Conservation (phyloP, 2,113 vertebrate species). For the Coryphaenoides rupestris region DNA sequence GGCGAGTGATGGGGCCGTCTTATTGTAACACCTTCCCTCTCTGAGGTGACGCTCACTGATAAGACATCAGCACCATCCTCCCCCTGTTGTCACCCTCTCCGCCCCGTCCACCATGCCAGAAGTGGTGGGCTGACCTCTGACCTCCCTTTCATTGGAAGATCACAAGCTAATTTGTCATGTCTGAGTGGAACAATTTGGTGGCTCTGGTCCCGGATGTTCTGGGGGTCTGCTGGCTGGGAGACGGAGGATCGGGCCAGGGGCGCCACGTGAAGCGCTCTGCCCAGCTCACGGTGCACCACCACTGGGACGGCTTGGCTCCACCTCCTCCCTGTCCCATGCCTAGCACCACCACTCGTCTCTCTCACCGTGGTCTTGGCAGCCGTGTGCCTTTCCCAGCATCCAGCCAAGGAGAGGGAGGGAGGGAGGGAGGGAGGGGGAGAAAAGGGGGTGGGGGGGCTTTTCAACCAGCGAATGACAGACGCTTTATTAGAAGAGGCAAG, state of each 20-base stretch:
- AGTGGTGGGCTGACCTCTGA: background rate
- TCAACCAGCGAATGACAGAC: slow-evolving; percentile 70
- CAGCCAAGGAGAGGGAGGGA: slow-evolving; percentile 63
- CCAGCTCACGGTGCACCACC: slow-evolving; percentile 60
- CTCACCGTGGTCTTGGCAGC: slow-evolving; percentile 74
- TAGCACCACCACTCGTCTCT: slow-evolving; percentile 70
- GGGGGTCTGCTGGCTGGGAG: slow-evolving; percentile 36
- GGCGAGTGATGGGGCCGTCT: too few relatives aligned
- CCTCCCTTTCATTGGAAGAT: slow-evolving; percentile 25
- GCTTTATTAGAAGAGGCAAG: slow-evolving; percentile 79
- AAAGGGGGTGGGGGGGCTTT: slow-evolving; percentile 57
- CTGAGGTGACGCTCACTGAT: background rate
- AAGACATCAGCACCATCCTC: slow-evolving; percentile 4
- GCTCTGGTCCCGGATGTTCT: slow-evolving; percentile 20
- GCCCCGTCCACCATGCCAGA: slow-evolving; percentile 11
- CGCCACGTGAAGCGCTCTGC: slow-evolving; percentile 58
- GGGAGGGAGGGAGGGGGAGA: slow-evolving; percentile 49
- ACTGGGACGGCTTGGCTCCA: slow-evolving; percentile 37
- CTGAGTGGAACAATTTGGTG: slow-evolving; percentile 49
- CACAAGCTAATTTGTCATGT: slow-evolving; percentile 56
- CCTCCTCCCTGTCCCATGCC: slow-evolving; percentile 44
- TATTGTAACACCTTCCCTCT: background rate
- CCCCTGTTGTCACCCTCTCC: slow-evolving; percentile 7
- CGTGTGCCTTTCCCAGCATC: slow-evolving; percentile 78
- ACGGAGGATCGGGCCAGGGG: slow-evolving; percentile 41